Base-by-base conservation (phyloP, 2,888 invertebrate species). In the Diarsia brunnea region DNA sequence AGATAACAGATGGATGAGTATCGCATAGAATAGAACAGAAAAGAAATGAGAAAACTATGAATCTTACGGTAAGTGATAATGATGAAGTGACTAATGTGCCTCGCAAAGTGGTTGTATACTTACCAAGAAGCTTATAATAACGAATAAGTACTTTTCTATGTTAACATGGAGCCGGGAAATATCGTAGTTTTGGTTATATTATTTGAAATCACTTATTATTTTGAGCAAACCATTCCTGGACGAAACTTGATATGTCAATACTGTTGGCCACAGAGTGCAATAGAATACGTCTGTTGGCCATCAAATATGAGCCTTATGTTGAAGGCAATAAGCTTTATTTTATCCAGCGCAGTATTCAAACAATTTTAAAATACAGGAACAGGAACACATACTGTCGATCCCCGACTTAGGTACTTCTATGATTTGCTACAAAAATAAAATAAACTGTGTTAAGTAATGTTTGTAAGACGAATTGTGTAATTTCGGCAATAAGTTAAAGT, bases 321-420 rank as follows among this genome's bases (percentile, higher is more conserved):
- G 0, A 0, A 2, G 0, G 0, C 0, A 0, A 0, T 21, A 74
- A 24, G 61, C 1, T 51, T 51, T 38, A 27, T 51, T 73, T 65
- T 80, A 1, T 11, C 19, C 3, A 10, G 10, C 4, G 14, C 21
- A 11, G 10, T 5, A 4, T 3, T 2, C n/a, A 16, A 31, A 14
- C 14, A 2, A 7, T n/a, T n/a, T n/a, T n/a, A n/a, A n/a, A n/a
- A n/a, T n/a, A n/a, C n/a, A n/a, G n/a, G n/a, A n/a, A n/a, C n/a
- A n/a, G n/a, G n/a, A n/a, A n/a, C n/a, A n/a, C n/a, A n/a, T n/a
- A n/a, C n/a, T n/a, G 19, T 21, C 14, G 12, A 24, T 79, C 24
- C 1, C 21, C 38, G 4, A 24, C 38, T n/a, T 11, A 14, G 10
- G 10, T 31, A 60, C 4, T 73, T 11, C 43, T 27, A 49, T 58